Conservation (phyloP, 2,113 vertebrate species). For the Atherinomorus stipes region DNA sequence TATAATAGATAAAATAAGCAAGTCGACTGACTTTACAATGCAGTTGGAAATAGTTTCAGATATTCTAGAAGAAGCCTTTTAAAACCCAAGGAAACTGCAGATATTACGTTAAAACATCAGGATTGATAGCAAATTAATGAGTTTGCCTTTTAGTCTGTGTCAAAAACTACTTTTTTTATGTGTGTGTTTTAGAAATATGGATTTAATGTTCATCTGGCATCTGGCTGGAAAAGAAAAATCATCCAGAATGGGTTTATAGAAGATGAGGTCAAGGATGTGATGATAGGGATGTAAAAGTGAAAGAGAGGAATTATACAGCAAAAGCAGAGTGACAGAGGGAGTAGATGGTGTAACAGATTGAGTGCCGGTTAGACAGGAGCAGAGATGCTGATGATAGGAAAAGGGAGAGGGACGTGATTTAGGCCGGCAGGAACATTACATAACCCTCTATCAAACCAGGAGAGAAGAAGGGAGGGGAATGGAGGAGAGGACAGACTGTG, state of each 20-base stretch:
- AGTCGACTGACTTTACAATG: too few species aligned
- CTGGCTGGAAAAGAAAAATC: neutral
- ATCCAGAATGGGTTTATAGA: neutral
- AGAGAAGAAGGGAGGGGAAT: conserved; percentile 20
- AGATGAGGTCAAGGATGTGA: neutral
- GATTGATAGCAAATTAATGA: too few species aligned
- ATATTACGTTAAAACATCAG: neutral
- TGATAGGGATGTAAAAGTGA: neutral
- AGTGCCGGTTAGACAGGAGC: conserved; percentile 19
- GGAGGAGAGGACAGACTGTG: conserved; percentile 13
- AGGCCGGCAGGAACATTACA: conserved; percentile 44
- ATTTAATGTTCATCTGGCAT: too few species aligned
- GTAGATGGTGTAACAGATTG: conserved; percentile 36
- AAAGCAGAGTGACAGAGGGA: neutral
- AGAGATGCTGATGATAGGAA: conserved; percentile 36
- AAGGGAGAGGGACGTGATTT: conserved; percentile 35
- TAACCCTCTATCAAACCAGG: conserved; percentile 48
- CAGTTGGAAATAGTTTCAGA: too few species aligned
- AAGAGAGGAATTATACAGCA: neutral
- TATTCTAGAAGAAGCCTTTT: too few species aligned
- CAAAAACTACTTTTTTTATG: neutral
- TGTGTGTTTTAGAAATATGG: neutral
- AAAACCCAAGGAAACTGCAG: neutral
- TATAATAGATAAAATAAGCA: too few species aligned
- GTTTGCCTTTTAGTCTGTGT: neutral